phyloP scores from a whole-genome alignment of 2,888 invertebrate species.

The Lycocerus yunnanus region DNA sequence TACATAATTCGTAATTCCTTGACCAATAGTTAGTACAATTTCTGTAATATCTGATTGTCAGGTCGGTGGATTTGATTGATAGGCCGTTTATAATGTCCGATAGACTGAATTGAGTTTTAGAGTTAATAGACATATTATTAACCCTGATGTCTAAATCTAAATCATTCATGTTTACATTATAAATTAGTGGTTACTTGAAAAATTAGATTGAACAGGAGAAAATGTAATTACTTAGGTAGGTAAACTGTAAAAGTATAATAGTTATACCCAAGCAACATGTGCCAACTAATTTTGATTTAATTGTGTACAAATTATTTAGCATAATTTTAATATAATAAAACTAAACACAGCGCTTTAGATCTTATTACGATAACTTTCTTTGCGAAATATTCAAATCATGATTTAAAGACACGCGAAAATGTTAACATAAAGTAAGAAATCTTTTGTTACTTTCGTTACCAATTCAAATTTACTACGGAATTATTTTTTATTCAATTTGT shows the following conservation, averaged over 20 bases:
- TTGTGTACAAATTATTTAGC: neutral
- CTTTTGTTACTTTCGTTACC: neutral
- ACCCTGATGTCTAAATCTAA: neutral
- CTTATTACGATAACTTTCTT: conserved; percentile 10
- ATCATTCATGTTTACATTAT: neutral
- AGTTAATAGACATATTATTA: neutral
- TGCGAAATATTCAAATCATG: conserved; percentile 13
- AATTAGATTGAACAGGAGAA: neutral
- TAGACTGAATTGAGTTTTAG: neutral
- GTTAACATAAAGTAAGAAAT: neutral
- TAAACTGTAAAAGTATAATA: neutral
- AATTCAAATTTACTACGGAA: neutral
- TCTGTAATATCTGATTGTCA: neutral
- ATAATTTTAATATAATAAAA: neutral
- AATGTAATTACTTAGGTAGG: neutral
- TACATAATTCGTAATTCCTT: neutral
- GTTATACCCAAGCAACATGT: neutral
- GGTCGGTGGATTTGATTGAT: neutral
- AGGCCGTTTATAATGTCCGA: neutral
- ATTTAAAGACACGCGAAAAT: conserved; percentile 10
- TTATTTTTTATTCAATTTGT: neutral
- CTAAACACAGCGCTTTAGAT: conserved; percentile 5
- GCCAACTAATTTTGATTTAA: neutral
- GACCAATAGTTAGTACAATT: neutral
- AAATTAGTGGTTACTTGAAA: neutral